Base-by-base conservation (phyloP, 2,113 vertebrate genomes). In the Glaucidium brasilianum region DNA sequence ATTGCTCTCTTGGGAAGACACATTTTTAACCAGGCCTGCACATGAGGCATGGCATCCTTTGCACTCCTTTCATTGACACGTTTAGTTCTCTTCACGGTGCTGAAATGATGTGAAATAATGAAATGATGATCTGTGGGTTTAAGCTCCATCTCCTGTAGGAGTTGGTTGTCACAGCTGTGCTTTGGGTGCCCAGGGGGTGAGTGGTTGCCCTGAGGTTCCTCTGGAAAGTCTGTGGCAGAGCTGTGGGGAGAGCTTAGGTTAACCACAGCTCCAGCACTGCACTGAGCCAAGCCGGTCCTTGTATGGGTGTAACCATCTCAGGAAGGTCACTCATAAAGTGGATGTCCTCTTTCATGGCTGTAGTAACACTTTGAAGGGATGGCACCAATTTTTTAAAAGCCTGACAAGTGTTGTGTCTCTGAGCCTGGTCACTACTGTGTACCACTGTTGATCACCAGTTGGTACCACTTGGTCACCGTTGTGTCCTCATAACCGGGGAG, bases 171-270 rank as follows among this genome's bases (percentile, higher is more conserved):
- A 39, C 32, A 67, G 19, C 47, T 20, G 34, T 17, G 9, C 25
- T 85, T 92, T 3, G 2, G 47, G 10, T 1, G 1, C 45, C 14
- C 14, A 12, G 17, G 7, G 15, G 12, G 12, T 50, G 29, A 90
- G 26, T 58, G 37, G 19, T 78, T 95, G 85, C 58, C 12, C 49
- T 64, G 18, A 64, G 41, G 50, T 76, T 90, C 23, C 39, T 35
- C 18, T 6, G 5, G 39, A 56, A 89, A 43, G n/a, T 64, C 52
- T 45, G 32, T 55, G 56, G 76, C 19, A 8, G 68, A 86, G 41
- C 50, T 0, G 1, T 0, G 0, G 8, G 19, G 37, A 88, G 58
- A 83, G 34, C 17, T 0, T 0, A 78, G 39, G 52, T 35, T 0
- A 0, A 10, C 60, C 32, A 63, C 37, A 59, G 34, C 58, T 58